Conservation (phyloP, 2,888 invertebrate species). For the Psococerastis gibbosa region DNA sequence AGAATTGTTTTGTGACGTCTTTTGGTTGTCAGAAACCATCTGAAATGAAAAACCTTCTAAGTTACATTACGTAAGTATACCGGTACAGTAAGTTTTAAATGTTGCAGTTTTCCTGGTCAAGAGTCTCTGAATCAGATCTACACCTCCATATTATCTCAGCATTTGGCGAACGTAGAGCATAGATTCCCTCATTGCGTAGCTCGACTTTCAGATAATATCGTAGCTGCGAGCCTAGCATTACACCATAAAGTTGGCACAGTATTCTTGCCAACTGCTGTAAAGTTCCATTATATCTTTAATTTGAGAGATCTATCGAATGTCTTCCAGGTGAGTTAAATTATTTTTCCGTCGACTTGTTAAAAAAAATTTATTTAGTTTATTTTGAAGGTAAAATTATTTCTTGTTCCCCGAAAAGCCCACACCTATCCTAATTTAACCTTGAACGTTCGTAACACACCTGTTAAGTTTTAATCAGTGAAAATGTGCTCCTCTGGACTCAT, state of each 20-base stretch:
- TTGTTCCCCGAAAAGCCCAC: no score
- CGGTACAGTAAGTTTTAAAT: no score
- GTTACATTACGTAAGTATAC: no score
- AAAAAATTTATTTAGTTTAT: no score
- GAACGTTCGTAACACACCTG: no score
- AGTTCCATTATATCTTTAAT: constrained; percentile 95
- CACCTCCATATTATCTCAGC: constrained; percentile 69
- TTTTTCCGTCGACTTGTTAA: no score
- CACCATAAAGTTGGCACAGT: constrained; percentile 74
- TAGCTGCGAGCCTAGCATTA: constrained; percentile 61
- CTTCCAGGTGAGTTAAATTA: constrained; percentile 75
- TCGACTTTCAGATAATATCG: constrained; percentile 49
- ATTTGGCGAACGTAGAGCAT: constrained; percentile 61
- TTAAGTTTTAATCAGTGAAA: no score
- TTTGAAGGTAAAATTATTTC: no score
- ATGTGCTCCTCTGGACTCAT: no score
- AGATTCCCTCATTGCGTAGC: constrained; percentile 51
- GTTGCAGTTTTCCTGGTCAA: constrained; percentile 49
- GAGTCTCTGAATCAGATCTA: constrained; percentile 81
- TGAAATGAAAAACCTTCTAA: no score
- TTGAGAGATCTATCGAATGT: constrained; percentile 86
- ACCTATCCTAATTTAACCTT: no score
- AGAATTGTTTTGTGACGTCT: not conserved
- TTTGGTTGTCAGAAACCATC: no score
- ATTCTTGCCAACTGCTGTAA: constrained; percentile 87